A percentile compares a stretch with the other conserved stretches of the same genome.
Evolutionary conservation across 2,888 invertebrate species (phyloP).

Genomic region (Autographa pulchrina): DNA sequence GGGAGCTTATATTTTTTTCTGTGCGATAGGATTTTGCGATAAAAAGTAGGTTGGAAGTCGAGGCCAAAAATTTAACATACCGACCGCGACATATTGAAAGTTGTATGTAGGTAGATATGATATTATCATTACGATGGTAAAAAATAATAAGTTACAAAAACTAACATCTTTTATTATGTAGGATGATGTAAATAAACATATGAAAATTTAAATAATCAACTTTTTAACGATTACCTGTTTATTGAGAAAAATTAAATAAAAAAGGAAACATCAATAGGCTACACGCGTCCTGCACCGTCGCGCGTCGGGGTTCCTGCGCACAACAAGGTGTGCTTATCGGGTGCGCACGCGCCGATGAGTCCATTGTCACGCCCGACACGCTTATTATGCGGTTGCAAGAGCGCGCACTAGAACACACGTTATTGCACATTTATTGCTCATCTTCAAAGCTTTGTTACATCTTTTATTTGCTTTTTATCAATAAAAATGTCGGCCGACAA

Average conservation of each 20-base stretch:
- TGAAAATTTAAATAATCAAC: too few species aligned
- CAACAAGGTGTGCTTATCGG: conserved; percentile 76
- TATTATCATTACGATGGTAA: background rate
- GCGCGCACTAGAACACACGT: conserved; percentile 78
- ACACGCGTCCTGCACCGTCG: conserved; percentile 18
- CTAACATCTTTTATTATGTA: too few species aligned
- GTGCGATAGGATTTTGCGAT: conserved; percentile 67
- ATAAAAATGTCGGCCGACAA: conserved; percentile 76
- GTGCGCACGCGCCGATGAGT: conserved; percentile 82
- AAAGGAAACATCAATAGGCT: conserved; percentile 14
- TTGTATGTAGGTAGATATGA: background rate
- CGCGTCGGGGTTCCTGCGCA: conserved; percentile 43
- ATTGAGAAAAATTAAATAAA: too few species aligned
- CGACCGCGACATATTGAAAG: background rate
- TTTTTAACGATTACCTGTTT: too few species aligned
- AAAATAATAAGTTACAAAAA: too few species aligned
- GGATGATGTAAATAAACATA: too few species aligned
- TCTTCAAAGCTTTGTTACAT: conserved; percentile 84
- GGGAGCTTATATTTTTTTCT: conserved; percentile 70
- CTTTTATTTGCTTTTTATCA: conserved; percentile 83
- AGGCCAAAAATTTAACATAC: conserved; percentile 12
- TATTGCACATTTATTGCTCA: conserved; percentile 88
- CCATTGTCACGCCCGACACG: conserved; percentile 85
- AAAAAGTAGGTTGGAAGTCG: conserved; percentile 68
- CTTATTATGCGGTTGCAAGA: conserved; percentile 74